Evolutionary conservation across 2,888 invertebrate genomes (phyloP), one percentile per base, ranked within the genome.

Genomic region (Allacma fusca): DNA sequence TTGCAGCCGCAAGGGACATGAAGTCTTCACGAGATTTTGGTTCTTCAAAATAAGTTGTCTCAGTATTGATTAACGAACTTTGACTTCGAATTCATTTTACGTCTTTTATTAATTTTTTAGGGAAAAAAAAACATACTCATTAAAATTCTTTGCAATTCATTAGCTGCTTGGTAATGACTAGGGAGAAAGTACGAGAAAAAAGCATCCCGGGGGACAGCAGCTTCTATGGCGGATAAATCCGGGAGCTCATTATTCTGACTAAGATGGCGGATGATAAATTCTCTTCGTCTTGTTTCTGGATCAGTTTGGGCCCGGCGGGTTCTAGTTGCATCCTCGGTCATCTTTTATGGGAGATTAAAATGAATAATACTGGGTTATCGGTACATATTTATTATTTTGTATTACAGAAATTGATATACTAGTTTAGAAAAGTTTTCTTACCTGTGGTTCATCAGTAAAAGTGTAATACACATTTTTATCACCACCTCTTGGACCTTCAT

Each of bases 151-250:
- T 72, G 77, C 5, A 83, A 67, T 21, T 78, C 62, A 1, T 29
- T 9, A 4, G 79, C 77, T 0, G 82, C 81, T 44, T 79, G 19
- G 13, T 80, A 44, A 73, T 83, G 83, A 21, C 62, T n/a, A 0
- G 83, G 82, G 4, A 81, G 7, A 34, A 83, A 83, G 68, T 82
- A 81, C n/a, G 77, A 77, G 50, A 83, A 83, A 1, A 79, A 75
- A n/a, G 57, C 78, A 13, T 24, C 64, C 69, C 74, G 78, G 13
- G 82, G 80, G 64, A 81, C 81, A 19, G 73, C n/a, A 13, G 16
- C 23, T 0, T 71, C 75, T 16, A 81, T 73, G 21, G 50, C 59
- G 4, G 34, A 21, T 0, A 80, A 67, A 44, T 80, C 74, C 9
- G 73, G 76, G 40, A 62, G 59, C n/a, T 59, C 59, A 13, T 59